Evolutionary conservation across 2,797 vertebrate species (phyloP).

Genomic region (Crocidura indochinensis): DNA sequence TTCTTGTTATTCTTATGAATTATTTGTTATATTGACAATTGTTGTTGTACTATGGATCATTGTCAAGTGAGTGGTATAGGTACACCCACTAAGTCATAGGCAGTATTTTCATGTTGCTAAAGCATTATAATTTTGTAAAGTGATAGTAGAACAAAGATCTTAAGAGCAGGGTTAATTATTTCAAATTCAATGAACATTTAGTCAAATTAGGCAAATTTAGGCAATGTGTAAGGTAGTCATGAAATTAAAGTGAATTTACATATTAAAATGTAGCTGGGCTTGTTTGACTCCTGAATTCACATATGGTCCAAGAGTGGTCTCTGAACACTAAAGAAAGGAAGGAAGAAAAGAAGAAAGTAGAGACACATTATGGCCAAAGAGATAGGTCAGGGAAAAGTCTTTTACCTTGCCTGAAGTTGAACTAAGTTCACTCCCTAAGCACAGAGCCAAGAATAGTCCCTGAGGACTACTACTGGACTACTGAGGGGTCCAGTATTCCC

Average conservation of each 20-base stretch:
- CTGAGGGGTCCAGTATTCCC: too few species aligned
- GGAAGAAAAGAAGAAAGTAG: too few species aligned
- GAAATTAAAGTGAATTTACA: not conserved
- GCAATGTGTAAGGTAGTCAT: not conserved
- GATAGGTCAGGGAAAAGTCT: too few species aligned
- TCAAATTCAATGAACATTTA: not conserved
- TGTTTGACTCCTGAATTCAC: too few species aligned
- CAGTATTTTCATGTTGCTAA: not conserved
- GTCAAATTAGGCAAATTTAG: not conserved
- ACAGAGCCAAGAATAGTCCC: too few species aligned
- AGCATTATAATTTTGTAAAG: not conserved
- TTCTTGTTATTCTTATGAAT: not conserved
- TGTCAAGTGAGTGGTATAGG: not conserved
- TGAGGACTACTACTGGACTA: too few species aligned
- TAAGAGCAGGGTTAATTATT: not conserved
- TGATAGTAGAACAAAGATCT: not conserved
- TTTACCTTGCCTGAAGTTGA: too few species aligned
- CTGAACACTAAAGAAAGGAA: too few species aligned
- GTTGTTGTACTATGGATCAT: not conserved
- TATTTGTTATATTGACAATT: not conserved
- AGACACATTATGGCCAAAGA: too few species aligned
- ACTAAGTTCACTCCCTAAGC: too few species aligned
- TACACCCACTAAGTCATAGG: not conserved
- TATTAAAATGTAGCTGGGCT: not conserved
- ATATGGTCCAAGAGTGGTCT: too few species aligned